phyloP scores from a whole-genome alignment of 2,888 invertebrate species.

The Nomada goodeniana region DNA sequence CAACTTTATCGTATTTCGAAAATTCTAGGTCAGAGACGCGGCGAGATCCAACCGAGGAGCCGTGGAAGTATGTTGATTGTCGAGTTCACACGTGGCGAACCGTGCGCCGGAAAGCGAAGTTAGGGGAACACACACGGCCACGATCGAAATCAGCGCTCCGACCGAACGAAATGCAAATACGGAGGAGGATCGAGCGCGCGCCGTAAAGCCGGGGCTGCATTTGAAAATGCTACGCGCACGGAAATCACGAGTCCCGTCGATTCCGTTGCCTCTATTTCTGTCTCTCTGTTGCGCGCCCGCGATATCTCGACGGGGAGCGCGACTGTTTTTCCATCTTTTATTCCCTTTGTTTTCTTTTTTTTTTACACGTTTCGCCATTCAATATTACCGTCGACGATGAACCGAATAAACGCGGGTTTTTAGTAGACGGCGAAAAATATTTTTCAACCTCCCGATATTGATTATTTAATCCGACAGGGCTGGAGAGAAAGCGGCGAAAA shows the following conservation, averaged over 20 bases:
- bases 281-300: not conserved
- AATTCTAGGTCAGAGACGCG: conserved; percentile 58
- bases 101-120: conserved; percentile 48
- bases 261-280: not conserved
- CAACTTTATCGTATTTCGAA: conserved; percentile 55
- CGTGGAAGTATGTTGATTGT: conserved; percentile 62
- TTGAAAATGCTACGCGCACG: conserved; percentile 58
- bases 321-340: not conserved
- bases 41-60: conserved; percentile 40
- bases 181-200: conserved; percentile 48
- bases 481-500: too few species aligned
- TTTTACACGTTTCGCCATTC: not conserved
- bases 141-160: conserved; percentile 63
- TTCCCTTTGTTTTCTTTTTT: not conserved
- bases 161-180: conserved; percentile 68
- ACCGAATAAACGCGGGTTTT: not conserved
- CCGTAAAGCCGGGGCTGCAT: conserved; percentile 42
- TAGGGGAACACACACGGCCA: conserved; percentile 44
- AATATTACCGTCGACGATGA: conserved; percentile 12
- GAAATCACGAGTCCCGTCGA: conserved; percentile 43
- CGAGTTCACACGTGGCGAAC: conserved; percentile 63
- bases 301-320: not conserved
- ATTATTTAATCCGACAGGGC: conserved; percentile 6
- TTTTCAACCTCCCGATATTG: conserved; percentile 7
- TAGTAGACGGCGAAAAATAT: conserved; percentile 1